Evolutionary conservation across 2,113 vertebrate genomes (phyloP).

Genomic region (Charina bottae): DNA sequence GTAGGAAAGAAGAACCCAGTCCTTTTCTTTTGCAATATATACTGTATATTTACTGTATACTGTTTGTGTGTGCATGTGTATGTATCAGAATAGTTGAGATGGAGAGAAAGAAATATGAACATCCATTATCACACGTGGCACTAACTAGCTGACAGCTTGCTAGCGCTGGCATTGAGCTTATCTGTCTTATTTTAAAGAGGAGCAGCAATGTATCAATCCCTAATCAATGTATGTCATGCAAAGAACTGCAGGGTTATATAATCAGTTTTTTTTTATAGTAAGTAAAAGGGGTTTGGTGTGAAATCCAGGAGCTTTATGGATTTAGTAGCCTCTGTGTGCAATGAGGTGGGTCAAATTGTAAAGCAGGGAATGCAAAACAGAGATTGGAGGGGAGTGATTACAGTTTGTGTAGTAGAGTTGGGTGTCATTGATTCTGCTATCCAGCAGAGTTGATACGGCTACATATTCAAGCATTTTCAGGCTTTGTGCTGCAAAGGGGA

Average conservation of each 20-base stretch:
- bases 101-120: not conserved
- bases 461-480: slow-evolving; percentile 41
- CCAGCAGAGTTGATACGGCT: slow-evolving; percentile 39
- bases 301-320: slow-evolving; percentile 59
- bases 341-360: slow-evolving; percentile 52
- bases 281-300: slow-evolving; percentile 37
- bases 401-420: slow-evolving; percentile 53
- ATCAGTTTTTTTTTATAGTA: slow-evolving; percentile 48
- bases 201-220: not conserved
- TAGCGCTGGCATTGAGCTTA: not conserved
- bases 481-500: slow-evolving; percentile 56
- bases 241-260: slow-evolving; percentile 51
- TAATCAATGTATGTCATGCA: slow-evolving; percentile 10
- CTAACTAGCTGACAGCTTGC: not conserved
- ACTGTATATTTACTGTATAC: too few relatives aligned
- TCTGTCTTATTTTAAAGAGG: slow-evolving; percentile 41
- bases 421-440: slow-evolving; percentile 41
- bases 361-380: slow-evolving; percentile 58
- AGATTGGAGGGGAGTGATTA: slow-evolving; percentile 48
- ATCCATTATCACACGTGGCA: not conserved
- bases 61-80: not conserved
- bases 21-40: not conserved
- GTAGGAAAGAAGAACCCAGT: not conserved
- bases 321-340: slow-evolving; percentile 48
- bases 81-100: not conserved